These are phyloP conservation scores for Fratercula arctica DNA, from an alignment of 2,797 vertebrate genomes.

Conservation along the genomic window DNA sequence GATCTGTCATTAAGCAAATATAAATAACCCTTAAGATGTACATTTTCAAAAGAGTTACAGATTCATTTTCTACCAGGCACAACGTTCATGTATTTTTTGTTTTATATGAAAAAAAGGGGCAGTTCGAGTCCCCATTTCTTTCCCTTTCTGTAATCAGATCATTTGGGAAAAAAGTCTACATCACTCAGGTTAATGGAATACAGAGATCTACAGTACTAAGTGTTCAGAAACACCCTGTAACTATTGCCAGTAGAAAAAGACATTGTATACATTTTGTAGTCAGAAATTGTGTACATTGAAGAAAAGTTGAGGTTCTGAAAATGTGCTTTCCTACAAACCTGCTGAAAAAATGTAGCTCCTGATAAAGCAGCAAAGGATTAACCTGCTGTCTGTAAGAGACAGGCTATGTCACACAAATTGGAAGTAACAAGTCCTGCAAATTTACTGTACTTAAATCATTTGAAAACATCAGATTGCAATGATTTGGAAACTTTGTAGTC, in stretches of 20 bases:
- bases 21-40: background rate
- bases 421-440: background rate
- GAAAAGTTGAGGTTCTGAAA: background rate
- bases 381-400: background rate
- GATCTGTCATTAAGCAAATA: background rate
- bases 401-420: background rate
- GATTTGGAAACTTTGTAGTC: background rate
- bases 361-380: background rate
- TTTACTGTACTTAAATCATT: background rate
- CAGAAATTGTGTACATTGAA: background rate
- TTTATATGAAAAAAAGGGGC: background rate
- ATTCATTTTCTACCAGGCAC: background rate
- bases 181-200: background rate
- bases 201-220: background rate
- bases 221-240: background rate
- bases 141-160: background rate
- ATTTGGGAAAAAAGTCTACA: background rate
- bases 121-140: background rate
- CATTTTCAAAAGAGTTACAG: background rate
- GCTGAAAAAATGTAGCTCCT: background rate
- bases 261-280: background rate
- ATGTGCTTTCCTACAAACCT: background rate
- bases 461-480: background rate
- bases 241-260: background rate
- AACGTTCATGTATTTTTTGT: background rate